Conservation (phyloP, 2,113 vertebrate genomes). For the Pluvialis apricaria region DNA sequence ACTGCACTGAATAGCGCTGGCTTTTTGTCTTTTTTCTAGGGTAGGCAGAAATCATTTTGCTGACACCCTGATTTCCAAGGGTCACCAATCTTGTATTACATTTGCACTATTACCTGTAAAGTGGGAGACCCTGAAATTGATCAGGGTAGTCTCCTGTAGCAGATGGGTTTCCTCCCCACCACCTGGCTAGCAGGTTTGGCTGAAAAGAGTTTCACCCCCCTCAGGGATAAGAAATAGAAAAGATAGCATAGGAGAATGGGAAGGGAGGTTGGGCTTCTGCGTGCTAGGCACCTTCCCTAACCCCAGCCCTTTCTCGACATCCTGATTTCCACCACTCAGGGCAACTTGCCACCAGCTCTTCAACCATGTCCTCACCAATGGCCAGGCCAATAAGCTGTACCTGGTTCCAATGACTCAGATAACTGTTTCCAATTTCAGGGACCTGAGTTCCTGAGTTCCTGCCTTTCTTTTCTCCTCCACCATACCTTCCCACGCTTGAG, state of each 20-base stretch:
- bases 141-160: neutral
- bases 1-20: fast-evolving
- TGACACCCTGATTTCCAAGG: neutral
- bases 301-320: neutral
- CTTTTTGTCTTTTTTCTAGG: neutral
- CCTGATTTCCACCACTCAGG: neutral
- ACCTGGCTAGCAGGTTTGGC: neutral
- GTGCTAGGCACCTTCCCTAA: neutral
- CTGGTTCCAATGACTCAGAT: neutral
- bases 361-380: neutral
- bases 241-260: fast-evolving
- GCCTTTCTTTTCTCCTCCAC: neutral
- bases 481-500: too few species aligned
- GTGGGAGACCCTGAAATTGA: neutral
- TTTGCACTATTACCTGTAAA: neutral
- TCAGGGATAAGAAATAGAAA: neutral
- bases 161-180: neutral
- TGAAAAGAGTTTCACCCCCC: neutral
- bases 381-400: neutral
- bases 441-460: neutral
- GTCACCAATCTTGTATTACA: neutral
- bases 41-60: neutral
- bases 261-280: neutral
- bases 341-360: neutral
- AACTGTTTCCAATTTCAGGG: neutral